These are phyloP conservation scores for Coracopsis vasa DNA, from an alignment of 2,113 vertebrate species.

Conservation along the genomic window DNA sequence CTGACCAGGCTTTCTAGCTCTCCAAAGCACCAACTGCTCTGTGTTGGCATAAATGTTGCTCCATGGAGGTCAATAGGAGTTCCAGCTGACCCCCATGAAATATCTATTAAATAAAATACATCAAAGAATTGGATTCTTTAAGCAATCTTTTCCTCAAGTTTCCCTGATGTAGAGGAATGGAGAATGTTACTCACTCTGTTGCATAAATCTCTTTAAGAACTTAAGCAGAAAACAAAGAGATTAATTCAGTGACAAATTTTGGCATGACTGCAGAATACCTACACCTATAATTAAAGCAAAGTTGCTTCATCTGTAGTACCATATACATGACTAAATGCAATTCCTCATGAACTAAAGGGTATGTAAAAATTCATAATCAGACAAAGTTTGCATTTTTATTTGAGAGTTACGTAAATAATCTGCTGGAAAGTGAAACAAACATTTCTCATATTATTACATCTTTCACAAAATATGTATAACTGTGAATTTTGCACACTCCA, in stretches of 20 bases:
- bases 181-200: neutral
- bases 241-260: neutral
- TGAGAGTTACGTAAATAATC: neutral
- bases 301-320: neutral
- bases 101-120: neutral
- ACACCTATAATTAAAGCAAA: neutral
- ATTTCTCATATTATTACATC: neutral
- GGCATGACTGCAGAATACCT: neutral
- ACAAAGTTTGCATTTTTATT: neutral
- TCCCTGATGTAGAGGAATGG: neutral
- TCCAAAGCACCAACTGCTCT: neutral
- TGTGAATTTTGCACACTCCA: neutral
- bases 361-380: neutral
- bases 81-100: neutral
- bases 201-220: neutral
- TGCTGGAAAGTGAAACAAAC: neutral
- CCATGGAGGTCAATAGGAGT: neutral
- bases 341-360: neutral
- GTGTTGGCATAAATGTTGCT: neutral
- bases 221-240: neutral
- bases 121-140: neutral
- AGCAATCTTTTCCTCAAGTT: neutral
- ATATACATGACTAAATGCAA: neutral
- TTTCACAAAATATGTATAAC: neutral
- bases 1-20: neutral